Conservation (phyloP, 2,888 invertebrate genomes). For the Drosophila picticornis region DNA sequence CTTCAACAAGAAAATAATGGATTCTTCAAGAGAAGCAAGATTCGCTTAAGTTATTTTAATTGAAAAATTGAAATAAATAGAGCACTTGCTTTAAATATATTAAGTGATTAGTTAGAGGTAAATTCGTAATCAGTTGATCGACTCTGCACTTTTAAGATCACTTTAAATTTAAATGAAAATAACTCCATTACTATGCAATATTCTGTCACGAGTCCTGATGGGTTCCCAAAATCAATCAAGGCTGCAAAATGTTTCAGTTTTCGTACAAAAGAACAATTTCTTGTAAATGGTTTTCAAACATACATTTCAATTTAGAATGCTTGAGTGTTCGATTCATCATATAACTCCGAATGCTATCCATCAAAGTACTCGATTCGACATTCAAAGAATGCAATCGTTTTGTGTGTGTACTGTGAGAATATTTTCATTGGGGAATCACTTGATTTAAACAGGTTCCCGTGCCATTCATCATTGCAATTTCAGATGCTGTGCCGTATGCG, state of each 20-base stretch:
- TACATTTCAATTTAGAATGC: constrained; percentile 46
- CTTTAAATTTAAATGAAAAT: neutral
- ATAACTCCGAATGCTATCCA: constrained; percentile 47
- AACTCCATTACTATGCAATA: neutral
- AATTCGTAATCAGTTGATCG: neutral
- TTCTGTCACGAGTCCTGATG: constrained; percentile 7
- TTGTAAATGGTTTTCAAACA: constrained; percentile 12
- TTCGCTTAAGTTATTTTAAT: neutral
- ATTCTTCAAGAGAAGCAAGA: neutral
- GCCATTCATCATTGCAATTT: constrained; percentile 56
- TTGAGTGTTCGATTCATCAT: constrained; percentile 49
- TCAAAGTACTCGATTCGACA: constrained; percentile 41
- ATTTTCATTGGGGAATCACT: constrained; percentile 41
- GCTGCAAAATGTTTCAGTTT: constrained; percentile 10
- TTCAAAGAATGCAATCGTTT: constrained; percentile 18
- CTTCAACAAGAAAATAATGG: neutral
- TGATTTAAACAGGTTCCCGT: constrained; percentile 34
- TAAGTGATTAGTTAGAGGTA: neutral
- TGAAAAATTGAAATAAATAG: neutral
- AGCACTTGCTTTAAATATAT: neutral
- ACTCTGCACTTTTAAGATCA: neutral
- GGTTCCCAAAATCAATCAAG: constrained; percentile 17
- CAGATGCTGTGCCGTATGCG: constrained; percentile 2
- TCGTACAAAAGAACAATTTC: constrained; percentile 15
- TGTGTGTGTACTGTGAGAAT: constrained; percentile 11